Conservation (phyloP, 2,888 invertebrate genomes). For the Sesia apiformis region DNA sequence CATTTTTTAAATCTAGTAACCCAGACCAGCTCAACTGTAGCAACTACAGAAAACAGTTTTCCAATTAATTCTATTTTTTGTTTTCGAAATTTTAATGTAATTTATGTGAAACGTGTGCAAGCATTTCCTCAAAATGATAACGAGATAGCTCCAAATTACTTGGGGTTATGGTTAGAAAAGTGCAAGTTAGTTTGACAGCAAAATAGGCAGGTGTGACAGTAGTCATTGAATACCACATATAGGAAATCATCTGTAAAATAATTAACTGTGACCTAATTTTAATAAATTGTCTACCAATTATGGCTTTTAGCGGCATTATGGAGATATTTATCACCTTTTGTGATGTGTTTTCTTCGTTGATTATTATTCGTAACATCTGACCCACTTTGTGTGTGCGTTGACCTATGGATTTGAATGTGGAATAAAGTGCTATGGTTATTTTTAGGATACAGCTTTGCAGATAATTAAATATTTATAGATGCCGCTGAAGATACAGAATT, state of each 20-base stretch:
- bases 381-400: slow-evolving; percentile 68
- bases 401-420: slow-evolving; percentile 68
- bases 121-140: slow-evolving; percentile 28
- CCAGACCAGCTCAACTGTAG: slow-evolving; percentile 46
- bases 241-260: slow-evolving; percentile 26
- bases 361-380: slow-evolving; percentile 56
- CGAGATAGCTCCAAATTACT: slow-evolving; percentile 26
- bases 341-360: slow-evolving; percentile 24
- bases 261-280: slow-evolving; percentile 23
- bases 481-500: slow-evolving; percentile 41
- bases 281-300: slow-evolving; percentile 15
- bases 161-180: slow-evolving; percentile 31
- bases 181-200: slow-evolving; percentile 33
- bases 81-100: slow-evolving; percentile 43
- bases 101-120: slow-evolving; percentile 29
- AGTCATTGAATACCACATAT: slow-evolving; percentile 53
- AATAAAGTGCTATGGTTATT: slow-evolving; percentile 64
- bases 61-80: slow-evolving; percentile 43
- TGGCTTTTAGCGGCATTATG: slow-evolving; percentile 17
- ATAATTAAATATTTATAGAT: slow-evolving; percentile 70
- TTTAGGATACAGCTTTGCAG: slow-evolving; percentile 71
- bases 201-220: slow-evolving; percentile 41
- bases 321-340: slow-evolving; percentile 15
- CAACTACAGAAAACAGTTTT: slow-evolving; percentile 50
- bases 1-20: slow-evolving; percentile 33